Evolutionary conservation across 2,113 vertebrate genomes (phyloP), one percentile per base, ranked within the genome.

Genomic region (Malurus elegans): DNA sequence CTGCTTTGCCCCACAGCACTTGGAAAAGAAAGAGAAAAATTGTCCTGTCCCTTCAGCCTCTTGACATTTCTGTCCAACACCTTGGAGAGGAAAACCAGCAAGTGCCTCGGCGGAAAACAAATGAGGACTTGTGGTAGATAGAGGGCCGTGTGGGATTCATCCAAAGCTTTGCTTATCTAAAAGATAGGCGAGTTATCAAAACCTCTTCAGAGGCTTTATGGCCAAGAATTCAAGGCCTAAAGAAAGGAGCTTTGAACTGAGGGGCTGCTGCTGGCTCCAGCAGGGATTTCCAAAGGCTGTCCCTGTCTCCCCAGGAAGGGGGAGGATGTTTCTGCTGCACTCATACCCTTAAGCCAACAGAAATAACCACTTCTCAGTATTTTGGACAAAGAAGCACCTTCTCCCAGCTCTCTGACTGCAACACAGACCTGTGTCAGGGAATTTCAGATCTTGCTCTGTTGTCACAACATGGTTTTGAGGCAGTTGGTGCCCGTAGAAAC

Each of bases 41-140:
- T 5, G 8, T 74, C 82, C 75, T 13, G 1, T 91, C 47, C 85
- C 71, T 93, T 95, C 82, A 90, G 73, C 93, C 94, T 93, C 92
- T 96, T 96, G 95, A 97, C 93, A 96, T 94, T 96, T 95, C 94
- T 94, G 82, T 93, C 95, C 95, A 88, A 95, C 95, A 95, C 94
- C 94, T 92, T 96, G 79, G 93, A 96, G 94, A 97, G 92, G 92
- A 94, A 96, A 97, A 96, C 83, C 94, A 97, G 92, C 93, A 90
- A 95, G 95, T 94, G 90, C 88, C 88, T 84, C 0, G 1, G 86
- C 45, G 26, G 95, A 96, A 97, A 97, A 96, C 94, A 92, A 96
- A 95, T 88, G 94, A 97, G 93, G 82, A 78, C 88, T 95, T 95
- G 90, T 6, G 8, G 86, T 57, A 96, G 95, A 97, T 96, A 96